Evolutionary conservation across 92 coral and sea anemone species (phyloP).

Genomic region (Anthopleura xanthogrammica): DNA sequence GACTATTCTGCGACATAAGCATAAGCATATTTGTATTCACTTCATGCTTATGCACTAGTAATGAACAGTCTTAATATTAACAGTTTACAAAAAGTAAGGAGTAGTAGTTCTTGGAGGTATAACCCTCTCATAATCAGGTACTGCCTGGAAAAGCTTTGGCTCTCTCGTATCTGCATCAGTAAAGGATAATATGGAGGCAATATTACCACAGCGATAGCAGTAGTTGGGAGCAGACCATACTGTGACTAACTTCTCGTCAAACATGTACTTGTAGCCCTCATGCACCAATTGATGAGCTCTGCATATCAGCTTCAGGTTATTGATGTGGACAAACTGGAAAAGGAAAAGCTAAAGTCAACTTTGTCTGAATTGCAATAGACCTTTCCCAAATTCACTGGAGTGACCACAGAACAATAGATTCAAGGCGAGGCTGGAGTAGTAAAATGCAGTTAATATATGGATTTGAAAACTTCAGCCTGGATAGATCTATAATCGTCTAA

Average conservation of each 20-base stretch:
- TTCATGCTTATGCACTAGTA: too few species aligned
- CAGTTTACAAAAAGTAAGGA: constrained; percentile 76
- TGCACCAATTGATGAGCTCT: constrained; percentile 97
- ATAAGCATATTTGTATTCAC: too few species aligned
- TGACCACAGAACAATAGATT: too few species aligned
- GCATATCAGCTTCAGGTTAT: constrained; percentile 93
- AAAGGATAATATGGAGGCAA: constrained; percentile 95
- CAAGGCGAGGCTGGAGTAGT: too few species aligned
- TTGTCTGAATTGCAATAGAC: too few species aligned
- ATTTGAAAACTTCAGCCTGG: too few species aligned
- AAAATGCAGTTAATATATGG: too few species aligned
- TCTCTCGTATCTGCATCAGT: constrained; percentile 88
- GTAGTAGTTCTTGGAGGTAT: constrained; percentile 98
- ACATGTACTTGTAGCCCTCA: constrained; percentile 99
- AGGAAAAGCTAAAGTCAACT: background rate
- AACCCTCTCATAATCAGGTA: constrained; percentile 90
- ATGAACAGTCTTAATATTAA: too few species aligned
- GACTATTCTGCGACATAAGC: too few species aligned
- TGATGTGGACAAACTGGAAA: constrained; percentile 89
- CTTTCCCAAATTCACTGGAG: too few species aligned
- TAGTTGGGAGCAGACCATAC: constrained; percentile 99
- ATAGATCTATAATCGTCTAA: too few species aligned
- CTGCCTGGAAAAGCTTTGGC: constrained; percentile 95
- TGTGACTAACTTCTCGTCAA: constrained; percentile 94
- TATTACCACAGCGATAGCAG: constrained; percentile 98